Evolutionary conservation across 1,140 invertebrate species (phyloP).

Genomic region (Maconellicoccus hirsutus): DNA sequence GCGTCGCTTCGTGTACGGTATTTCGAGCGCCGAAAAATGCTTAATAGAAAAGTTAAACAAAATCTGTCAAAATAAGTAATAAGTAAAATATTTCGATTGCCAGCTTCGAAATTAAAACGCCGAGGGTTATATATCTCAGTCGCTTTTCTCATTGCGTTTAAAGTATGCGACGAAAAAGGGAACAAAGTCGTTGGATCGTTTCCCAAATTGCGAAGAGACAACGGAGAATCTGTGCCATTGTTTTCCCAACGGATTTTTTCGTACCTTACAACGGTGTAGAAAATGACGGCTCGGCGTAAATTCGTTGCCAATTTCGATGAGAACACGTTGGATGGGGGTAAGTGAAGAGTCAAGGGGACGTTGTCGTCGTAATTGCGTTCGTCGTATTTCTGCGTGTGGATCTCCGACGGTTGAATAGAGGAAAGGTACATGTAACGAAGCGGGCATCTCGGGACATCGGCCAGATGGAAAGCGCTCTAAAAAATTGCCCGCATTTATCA

Average conservation of each 20-base stretch:
- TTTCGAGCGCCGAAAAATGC: too few species aligned
- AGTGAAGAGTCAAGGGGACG: background rate
- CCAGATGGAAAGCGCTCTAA: conserved; percentile 2
- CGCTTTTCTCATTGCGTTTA: background rate
- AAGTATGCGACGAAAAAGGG: conserved; percentile 2
- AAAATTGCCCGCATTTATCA: conserved; percentile 8
- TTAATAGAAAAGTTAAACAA: background rate
- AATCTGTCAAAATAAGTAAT: conserved; percentile 1
- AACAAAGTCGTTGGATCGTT: background rate
- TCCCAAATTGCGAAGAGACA: conserved; percentile 7
- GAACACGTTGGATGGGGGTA: background rate
- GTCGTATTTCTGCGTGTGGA: background rate
- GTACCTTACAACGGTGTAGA: conserved; percentile 7
- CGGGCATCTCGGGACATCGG: background rate
- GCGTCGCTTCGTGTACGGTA: too few species aligned
- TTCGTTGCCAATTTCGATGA: conserved; percentile 7
- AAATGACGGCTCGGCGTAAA: conserved; percentile 7
- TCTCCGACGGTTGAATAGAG: background rate
- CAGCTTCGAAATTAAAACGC: conserved; percentile 3
- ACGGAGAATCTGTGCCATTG: conserved; percentile 7
- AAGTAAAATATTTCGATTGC: conserved; percentile 4
- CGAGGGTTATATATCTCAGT: conserved; percentile 7
- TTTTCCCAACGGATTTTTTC: conserved; percentile 4
- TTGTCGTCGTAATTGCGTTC: conserved; percentile 7
- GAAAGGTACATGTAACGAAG: background rate